These are phyloP conservation scores for Micromussa lordhowensis DNA, from an alignment of 92 coral and sea anemone genomes.

Conservation along the genomic window DNA sequence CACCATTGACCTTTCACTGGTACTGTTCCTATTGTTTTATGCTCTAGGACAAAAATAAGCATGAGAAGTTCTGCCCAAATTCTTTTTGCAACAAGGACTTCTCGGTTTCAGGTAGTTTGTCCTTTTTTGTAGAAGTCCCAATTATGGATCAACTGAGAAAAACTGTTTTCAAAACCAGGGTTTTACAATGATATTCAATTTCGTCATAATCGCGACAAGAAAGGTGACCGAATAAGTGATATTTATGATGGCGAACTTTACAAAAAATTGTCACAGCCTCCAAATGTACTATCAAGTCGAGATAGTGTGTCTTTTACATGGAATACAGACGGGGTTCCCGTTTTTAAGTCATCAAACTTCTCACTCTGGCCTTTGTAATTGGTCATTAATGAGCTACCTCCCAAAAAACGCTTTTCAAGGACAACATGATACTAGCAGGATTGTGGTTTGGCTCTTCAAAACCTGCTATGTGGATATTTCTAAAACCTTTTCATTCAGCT, in stretches of 20 bases:
- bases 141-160: slow-evolving; percentile 1
- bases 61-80: slow-evolving; percentile 39
- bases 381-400: slow-evolving; percentile 39
- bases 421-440: slow-evolving; percentile 40
- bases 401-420: slow-evolving; percentile 22
- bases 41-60: slow-evolving; percentile 22
- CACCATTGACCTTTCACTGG: slow-evolving; percentile 25
- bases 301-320: slow-evolving; percentile 36
- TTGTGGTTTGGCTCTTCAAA: slow-evolving; percentile 58
- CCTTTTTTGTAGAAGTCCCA: slow-evolving; percentile 56
- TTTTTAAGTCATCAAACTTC: slow-evolving; percentile 42
- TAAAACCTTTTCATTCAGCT: slow-evolving; percentile 34
- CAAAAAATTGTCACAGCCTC: not conserved
- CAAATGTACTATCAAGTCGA: not conserved
- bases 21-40: slow-evolving; percentile 30
- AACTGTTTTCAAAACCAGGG: not conserved
- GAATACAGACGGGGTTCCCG: slow-evolving; percentile 51
- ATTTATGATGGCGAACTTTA: slow-evolving; percentile 22
- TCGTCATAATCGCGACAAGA: not conserved
- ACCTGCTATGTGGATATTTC: slow-evolving; percentile 36
- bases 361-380: slow-evolving; percentile 48
- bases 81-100: slow-evolving; percentile 37
- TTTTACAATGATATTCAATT: slow-evolving; percentile 13
- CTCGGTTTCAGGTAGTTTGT: slow-evolving; percentile 35
- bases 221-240: not conserved